Evolutionary conservation across 1,140 invertebrate genomes (phyloP), one percentile per base, ranked within the genome.

Genomic region (Monomorium pharaonis): DNA sequence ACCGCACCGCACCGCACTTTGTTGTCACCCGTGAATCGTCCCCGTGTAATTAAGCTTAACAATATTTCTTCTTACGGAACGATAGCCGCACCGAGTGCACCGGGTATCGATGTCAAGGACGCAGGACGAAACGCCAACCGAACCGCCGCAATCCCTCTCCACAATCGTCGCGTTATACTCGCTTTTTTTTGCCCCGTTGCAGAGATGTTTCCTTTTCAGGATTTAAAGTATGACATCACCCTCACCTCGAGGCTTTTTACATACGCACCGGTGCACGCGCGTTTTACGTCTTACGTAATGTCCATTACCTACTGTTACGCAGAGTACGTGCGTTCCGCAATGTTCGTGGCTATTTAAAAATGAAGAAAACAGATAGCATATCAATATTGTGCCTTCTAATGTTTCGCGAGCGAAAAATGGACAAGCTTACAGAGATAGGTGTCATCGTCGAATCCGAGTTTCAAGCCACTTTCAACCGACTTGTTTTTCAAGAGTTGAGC

Each of bases 51-150:
- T 65, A 63, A 56, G 72, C 37, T 44, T 77, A 58, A 78, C 87
- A 65, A 88, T 86, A 30, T 60, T 47, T 58, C 76, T 88, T n/a
- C 47, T 88, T 88, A 83, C 54, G 70, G 74, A 47, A 47, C 44
- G 30, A 81, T 86, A 74, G 42, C 62, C 54, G 76, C 37, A 86
- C 54, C 60, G 37, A 51, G 62, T 58, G 84, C 54, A 86, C 18
- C 18, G 72, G 33, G 74, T 63, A 91, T 90, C 60, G 86, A 80
- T 91, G 91, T 90, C 91, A 91, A 92, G 91, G 91, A 84, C 84
- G 60, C 51, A 33, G 86, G 54, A 80, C 78, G 72, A 70, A 85
- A 69, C 72, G 65, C 51, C 70, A 77, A 74, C 33, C 80, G 69
- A 65, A 65, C 33, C 62, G 30, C 47, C 85, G 47, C 62, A 65